Evolutionary conservation across 1,140 invertebrate species (phyloP), one percentile per base, ranked within the genome.

Genomic region (Portunus trituberculatus): DNA sequence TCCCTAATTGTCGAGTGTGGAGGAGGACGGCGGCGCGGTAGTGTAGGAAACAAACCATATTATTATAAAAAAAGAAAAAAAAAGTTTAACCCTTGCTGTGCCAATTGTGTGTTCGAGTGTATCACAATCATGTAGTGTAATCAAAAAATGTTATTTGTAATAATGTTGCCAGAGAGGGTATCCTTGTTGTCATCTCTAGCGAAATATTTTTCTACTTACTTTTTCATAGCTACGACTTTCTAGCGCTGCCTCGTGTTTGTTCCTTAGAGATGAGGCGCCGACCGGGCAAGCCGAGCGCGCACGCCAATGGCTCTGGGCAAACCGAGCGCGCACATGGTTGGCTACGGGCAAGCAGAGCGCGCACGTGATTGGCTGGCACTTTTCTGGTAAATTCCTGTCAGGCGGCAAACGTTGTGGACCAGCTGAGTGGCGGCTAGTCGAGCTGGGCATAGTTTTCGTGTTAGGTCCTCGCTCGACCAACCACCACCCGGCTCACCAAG

Each of bases 121-220:
- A 92, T 87, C 84, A 93, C 91, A 95, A 93, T 95, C 94, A 95
- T 88, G 94, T 95, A 87, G 94, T 95, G 87, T 88, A 82, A 83
- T 95, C 92, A 95, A 92, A 91, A 95, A 95, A 95, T 95, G 94
- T 95, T 95, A 95, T 95, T 95, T 95, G 94, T 95, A 95, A 95
- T 95, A 95, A 95, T 95, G 94, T 95, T 95, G 94, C 94, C 92
- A 95, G 94, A 95, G 94, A 95, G 91, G 59, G 93, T 86, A 93
- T 95, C 84, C 91, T 95, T 88, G 94, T 95, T 95, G 94, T 95
- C 94, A 95, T 92, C 91, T 95, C 94, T 95, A 95, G 94, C 91
- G 94, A 95, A 95, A 95, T 95, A 95, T 95, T 95, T 95, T 95
- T 95, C 94, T 95, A 95, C 94, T 95, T 95, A 94, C 93, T 94